Conservation (phyloP, 2,888 invertebrate species). For the Furcula furcula region DNA sequence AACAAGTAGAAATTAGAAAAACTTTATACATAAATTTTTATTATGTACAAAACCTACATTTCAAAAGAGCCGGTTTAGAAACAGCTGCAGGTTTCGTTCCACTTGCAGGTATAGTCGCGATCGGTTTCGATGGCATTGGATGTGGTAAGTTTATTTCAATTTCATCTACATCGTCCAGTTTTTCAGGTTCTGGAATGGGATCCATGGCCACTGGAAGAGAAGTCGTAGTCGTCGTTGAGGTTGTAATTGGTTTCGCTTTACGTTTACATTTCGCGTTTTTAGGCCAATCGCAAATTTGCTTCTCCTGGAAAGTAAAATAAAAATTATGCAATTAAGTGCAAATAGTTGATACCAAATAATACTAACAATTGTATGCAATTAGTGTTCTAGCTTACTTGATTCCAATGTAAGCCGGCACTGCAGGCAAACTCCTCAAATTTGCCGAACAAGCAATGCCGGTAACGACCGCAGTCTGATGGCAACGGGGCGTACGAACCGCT, state of each 20-base stretch:
- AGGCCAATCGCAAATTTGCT: conserved; percentile 89
- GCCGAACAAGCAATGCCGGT: conserved; percentile 90
- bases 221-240: conserved; percentile 39
- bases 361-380: too few relatives aligned
- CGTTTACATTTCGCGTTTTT: conserved; percentile 82
- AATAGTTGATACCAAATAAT: neutral
- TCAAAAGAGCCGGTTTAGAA: conserved; percentile 53
- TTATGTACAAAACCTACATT: conserved; percentile 43
- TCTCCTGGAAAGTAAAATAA: conserved; percentile 54
- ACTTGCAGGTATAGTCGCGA: conserved; percentile 54
- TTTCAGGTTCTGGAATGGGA: conserved; percentile 16
- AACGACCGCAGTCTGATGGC: conserved; percentile 87
- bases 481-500: conserved; percentile 84
- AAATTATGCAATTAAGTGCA: neutral
- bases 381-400: conserved; percentile 71
- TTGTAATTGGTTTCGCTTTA: conserved; percentile 34
- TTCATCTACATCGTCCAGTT: conserved; percentile 17
- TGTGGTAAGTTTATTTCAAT: conserved; percentile 15
- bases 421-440: conserved; percentile 87
- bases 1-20: neutral
- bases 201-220: conserved; percentile 33
- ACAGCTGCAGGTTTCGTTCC: conserved; percentile 40
- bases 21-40: neutral
- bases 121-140: conserved; percentile 31
- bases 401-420: conserved; percentile 88